Conservation (phyloP, 2,888 invertebrate species). For the Sipha maydis region DNA sequence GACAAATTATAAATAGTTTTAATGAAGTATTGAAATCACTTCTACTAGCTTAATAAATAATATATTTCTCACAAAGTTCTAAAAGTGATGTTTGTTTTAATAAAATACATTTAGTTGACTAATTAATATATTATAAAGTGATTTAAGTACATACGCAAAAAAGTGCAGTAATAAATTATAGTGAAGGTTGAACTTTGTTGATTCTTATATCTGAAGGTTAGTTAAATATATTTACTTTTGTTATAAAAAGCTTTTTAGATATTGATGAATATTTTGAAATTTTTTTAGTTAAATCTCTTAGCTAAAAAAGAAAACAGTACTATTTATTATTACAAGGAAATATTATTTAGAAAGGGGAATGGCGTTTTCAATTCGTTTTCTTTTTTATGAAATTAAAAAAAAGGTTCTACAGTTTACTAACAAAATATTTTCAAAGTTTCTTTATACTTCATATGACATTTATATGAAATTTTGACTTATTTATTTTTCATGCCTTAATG, state of each 20-base stretch:
- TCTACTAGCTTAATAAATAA: background rate
- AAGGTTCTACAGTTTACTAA: too few relatives aligned
- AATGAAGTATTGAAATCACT: too few relatives aligned
- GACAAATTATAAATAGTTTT: background rate
- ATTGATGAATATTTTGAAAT: background rate
- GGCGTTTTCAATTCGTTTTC: too few relatives aligned
- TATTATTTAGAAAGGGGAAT: too few relatives aligned
- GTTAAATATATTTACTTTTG: conserved; percentile 29
- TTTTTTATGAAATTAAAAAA: too few relatives aligned
- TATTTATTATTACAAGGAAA: background rate
- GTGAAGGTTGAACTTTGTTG: conserved; percentile 17
- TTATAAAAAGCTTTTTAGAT: background rate
- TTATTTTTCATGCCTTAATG: too few relatives aligned
- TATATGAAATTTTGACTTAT: too few relatives aligned
- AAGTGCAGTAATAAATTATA: conserved; percentile 3
- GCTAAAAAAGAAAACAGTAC: background rate
- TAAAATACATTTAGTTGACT: background rate
- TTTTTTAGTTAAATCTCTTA: background rate
- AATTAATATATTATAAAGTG: background rate
- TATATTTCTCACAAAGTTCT: background rate
- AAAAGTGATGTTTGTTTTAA: background rate
- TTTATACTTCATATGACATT: too few relatives aligned
- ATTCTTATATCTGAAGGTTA: conserved; percentile 8
- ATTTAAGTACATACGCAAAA: conserved; percentile 2
- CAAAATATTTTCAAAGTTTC: too few relatives aligned